Base-by-base conservation (phyloP, 2,888 invertebrate species). In the Chironomus tentans region DNA sequence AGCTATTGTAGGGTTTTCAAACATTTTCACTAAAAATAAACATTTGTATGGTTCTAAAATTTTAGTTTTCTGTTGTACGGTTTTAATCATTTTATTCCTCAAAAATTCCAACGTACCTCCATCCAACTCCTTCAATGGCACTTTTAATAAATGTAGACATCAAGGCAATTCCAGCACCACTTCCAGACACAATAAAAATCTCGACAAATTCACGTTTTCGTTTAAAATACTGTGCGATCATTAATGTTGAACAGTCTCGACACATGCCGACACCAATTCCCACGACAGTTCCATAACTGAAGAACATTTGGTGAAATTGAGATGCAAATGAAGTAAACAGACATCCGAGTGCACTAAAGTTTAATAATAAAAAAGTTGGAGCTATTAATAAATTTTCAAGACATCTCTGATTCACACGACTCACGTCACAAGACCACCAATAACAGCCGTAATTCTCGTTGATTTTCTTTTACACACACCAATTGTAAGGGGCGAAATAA, bases 221-320 rank as follows among this genome's bases (percentile, higher is more conserved):
- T 82, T 94, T 93, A 87, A 95, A 95, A 85, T 95, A 95, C 83
- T 94, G 93, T 61, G 94, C 94, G 78, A 95, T 92, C 93, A 95
- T 94, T 80, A 95, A 85, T 62, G 93, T 93, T 22, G 93, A 92
- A 80, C 94, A 93, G 83, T 93, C 94, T 78, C 94, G 85, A 5
- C 93, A 93, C 82, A 95, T 88, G 56, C 94, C 93, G 76, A 93
- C 93, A 76, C 95, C 95, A 75, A 94, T 89, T 50, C 93, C 93
- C 68, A 89, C 88, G 76, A 89, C 88, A 74, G 88, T 88, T 72
- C 89, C 87, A 81, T 92, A 94, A 85, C 93, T 93, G 87, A 94
- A 92, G 86, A 93, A 93, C 77, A 94, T 87, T 83, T 95, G 95
- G 84, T 94, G 94, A 82, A 93, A 92, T 84, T 94, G 92, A 77